Evolutionary conservation across 2,113 vertebrate genomes (phyloP).

Genomic region (Platichthys stellatus): DNA sequence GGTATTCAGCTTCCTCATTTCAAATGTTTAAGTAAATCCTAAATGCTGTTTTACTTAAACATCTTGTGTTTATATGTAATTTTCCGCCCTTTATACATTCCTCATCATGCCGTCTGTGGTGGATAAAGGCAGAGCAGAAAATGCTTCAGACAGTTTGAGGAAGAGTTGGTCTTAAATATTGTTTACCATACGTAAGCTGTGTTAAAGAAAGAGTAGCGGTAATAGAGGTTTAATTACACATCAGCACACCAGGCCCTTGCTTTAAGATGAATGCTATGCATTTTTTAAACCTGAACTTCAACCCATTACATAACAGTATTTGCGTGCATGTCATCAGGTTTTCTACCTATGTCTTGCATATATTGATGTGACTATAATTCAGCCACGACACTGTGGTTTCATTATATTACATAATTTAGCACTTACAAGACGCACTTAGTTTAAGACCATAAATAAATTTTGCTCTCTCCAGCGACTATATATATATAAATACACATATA

Average conservation of each 20-base stretch:
- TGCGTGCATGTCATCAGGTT: conserved; percentile 10
- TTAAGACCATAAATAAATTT: conserved; percentile 27
- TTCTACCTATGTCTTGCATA: conserved; percentile 8
- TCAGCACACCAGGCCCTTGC: neutral
- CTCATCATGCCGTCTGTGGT: neutral
- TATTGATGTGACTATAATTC: conserved; percentile 23
- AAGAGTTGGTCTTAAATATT: conserved; percentile 20
- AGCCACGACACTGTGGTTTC: conserved; percentile 16
- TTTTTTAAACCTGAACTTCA: conserved; percentile 11
- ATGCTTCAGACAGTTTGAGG: neutral
- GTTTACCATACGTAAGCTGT: conserved; percentile 10
- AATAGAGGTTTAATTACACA: conserved; percentile 28
- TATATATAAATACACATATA: neutral
- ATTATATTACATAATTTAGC: conserved; percentile 56
- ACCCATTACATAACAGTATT: neutral
- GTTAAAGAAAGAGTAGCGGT: neutral
- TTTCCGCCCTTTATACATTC: neutral
- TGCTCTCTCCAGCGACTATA: conserved; percentile 1
- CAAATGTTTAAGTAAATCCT: too few relatives aligned
- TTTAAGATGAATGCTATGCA: conserved; percentile 4
- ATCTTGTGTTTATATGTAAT: neutral
- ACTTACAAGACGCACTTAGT: conserved; percentile 15
- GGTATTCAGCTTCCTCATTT: too few relatives aligned
- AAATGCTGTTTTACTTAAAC: too few relatives aligned
- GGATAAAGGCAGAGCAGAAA: conserved; percentile 5